phyloP scores from a whole-genome alignment of 1,140 invertebrate genomes.

The Probaryconus sp. region DNA sequence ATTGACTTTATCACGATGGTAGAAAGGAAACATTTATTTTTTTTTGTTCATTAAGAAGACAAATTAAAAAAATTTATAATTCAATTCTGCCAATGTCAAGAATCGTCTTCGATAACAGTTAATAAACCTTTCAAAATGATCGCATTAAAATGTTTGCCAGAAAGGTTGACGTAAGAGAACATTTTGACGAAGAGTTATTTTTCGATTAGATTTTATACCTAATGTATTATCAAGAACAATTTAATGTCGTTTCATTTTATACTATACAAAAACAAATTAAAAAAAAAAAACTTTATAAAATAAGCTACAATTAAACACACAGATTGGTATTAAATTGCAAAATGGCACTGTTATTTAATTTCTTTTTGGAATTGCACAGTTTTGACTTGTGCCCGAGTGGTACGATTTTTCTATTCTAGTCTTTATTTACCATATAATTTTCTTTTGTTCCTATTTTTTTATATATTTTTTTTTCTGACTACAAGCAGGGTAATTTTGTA shows the following conservation, averaged over 20 bases:
- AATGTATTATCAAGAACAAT: conserved; percentile 13
- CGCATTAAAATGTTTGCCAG: too few species aligned
- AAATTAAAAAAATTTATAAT: too few species aligned
- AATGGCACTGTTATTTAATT: conserved; percentile 24
- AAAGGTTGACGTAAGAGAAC: too few species aligned
- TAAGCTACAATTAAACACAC: not conserved
- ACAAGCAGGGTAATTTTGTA: conserved; percentile 45
- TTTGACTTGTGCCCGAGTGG: too few species aligned
- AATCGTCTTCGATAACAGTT: conserved; percentile 26
- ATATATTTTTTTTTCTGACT: conserved; percentile 37
- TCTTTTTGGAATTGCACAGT: conserved; percentile 10
- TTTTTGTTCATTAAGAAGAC: too few species aligned
- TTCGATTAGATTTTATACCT: too few species aligned
- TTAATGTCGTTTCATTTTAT: conserved; percentile 20
- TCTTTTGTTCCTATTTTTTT: conserved; percentile 18
- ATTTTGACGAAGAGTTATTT: not conserved
- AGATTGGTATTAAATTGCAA: conserved; percentile 21
- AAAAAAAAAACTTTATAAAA: not conserved
- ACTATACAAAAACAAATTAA: conserved; percentile 1
- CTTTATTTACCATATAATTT: conserved; percentile 19
- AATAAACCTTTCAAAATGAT: conserved; percentile 29
- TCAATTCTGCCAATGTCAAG: too few species aligned
- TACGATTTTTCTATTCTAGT: conserved; percentile 23
- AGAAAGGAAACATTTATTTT: too few species aligned
- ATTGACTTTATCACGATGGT: too few species aligned